Base-by-base conservation (phyloP, 1,140 invertebrate species). In the Drosophila murphyi region DNA sequence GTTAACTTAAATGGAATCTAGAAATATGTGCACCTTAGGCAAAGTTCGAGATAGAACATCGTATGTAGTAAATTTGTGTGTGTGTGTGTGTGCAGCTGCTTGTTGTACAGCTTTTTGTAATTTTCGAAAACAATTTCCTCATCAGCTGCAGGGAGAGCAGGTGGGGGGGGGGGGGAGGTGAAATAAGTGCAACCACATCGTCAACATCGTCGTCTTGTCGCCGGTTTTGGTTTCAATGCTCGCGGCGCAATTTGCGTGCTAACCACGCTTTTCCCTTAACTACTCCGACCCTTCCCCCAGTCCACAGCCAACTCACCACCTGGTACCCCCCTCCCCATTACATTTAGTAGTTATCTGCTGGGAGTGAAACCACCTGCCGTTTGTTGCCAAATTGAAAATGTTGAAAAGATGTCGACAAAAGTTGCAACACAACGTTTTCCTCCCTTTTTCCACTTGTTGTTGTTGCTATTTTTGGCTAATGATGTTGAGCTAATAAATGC, bases 61-160 rank as follows among this genome's bases (percentile, higher is more conserved):
- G 39, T 12, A 12, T 59, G 5, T 32, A 32, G 29, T 43, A 28
- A 7, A 51, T 37, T 6, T 28, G n/a, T 29, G 6, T 29, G 7
- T 5, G 8, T 28, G 37, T 28, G 48, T 7, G 43, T 34, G 28
- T 39, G 35, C 12, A 32, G 45, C 37, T 52, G 62, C 62, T 50
- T 64, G 45, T 61, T 48, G 34, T 52, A 50, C 56, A 45, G 64
- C 60, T 57, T 67, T 73, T 76, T 65, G 71, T 64, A 71, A 76
- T 87, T 87, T 87, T 72, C 60, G 55, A 82, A 86, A 86, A 88
- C 83, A 86, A 87, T 86, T 87, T 86, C 79, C 82, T 86, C 82
- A 87, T 87, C 82, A 87, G 55, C 63, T 80, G 57, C 76, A 64
- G 52, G 62, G 51, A 51, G 28, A 50, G 10, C 72, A 74, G 20